Evolutionary conservation across 2,888 invertebrate genomes (phyloP).

Genomic region (Chironomus tentans): DNA sequence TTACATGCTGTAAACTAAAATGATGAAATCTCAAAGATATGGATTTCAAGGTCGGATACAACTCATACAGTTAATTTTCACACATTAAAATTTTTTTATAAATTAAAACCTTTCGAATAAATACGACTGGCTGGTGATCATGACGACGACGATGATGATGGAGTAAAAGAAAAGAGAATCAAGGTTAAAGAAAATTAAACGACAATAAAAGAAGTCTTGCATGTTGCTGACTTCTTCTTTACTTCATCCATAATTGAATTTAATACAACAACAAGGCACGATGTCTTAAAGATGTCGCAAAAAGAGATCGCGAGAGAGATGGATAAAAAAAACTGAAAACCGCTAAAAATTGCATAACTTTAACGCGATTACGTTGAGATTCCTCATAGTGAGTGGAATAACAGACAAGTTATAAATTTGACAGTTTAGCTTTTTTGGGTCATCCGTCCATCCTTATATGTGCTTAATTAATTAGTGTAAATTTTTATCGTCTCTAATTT

Average conservation of each 20-base stretch:
- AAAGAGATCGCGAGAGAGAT: background rate
- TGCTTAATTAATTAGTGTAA: too few relatives aligned
- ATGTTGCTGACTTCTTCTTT: background rate
- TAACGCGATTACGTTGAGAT: background rate
- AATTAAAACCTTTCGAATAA: background rate
- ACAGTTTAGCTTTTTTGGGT: background rate
- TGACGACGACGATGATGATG: background rate
- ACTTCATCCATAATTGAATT: background rate
- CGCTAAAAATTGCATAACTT: background rate
- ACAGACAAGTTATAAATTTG: background rate
- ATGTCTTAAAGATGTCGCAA: background rate
- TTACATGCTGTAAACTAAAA: background rate
- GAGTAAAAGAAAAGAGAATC: background rate
- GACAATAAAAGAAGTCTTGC: background rate
- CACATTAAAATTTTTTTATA: background rate
- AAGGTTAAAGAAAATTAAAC: background rate
- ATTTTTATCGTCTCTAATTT: too few relatives aligned
- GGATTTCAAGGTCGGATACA: slow-evolving; percentile 1
- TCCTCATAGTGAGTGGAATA: background rate
- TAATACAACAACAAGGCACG: background rate
- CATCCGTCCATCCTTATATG: background rate
- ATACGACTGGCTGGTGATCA: background rate
- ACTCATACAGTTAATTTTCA: background rate
- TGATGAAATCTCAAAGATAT: background rate
- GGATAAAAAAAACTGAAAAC: background rate